Percentiles rank a stretch among this genome's conserved stretches.
phyloP scores from a whole-genome alignment of 2,113 vertebrate species.

The Morone chrysops region DNA sequence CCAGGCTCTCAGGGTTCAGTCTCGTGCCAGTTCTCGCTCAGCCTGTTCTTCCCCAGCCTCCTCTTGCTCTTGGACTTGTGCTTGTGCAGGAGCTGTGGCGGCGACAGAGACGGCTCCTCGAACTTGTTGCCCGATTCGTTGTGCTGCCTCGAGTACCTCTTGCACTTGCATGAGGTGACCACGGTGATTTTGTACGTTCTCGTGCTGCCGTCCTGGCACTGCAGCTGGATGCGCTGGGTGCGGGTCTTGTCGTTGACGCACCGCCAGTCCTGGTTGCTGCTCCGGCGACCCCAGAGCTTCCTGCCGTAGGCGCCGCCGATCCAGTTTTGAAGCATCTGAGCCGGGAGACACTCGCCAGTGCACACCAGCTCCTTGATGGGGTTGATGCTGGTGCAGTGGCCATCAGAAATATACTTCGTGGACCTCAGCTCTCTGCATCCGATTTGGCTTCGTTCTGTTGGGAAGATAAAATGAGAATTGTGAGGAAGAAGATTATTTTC shows the following conservation, averaged over 20 bases:
- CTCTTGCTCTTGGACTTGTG: conserved; percentile 90
- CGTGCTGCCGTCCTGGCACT: conserved; percentile 93
- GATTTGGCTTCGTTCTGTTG: conserved; percentile 89
- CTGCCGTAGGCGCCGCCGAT: conserved; percentile 90
- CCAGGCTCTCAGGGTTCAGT: conserved; percentile 74
- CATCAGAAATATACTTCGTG: conserved; percentile 97
- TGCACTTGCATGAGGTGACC: conserved; percentile 96
- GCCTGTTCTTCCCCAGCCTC: conserved; percentile 88
- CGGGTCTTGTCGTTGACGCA: conserved; percentile 96
- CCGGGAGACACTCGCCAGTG: conserved; percentile 93
- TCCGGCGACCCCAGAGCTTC: conserved; percentile 92
- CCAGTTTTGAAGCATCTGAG: conserved; percentile 96
- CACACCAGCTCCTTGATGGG: conserved; percentile 97
- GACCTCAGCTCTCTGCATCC: conserved; percentile 95
- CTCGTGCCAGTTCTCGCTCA: conserved; percentile 88
- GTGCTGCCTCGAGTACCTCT: conserved; percentile 93
- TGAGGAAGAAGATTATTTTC: background rate
- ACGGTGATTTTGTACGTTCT: conserved; percentile 96
- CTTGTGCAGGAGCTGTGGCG: conserved; percentile 87
- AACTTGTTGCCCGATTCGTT: conserved; percentile 92
- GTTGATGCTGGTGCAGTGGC: conserved; percentile 95
- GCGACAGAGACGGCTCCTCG: conserved; percentile 84
- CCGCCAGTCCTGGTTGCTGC: conserved; percentile 91
- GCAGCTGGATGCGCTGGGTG: conserved; percentile 93
- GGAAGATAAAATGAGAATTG: background rate